phyloP scores from a whole-genome alignment of 2,888 invertebrate genomes.

The Rhagium mordax region DNA sequence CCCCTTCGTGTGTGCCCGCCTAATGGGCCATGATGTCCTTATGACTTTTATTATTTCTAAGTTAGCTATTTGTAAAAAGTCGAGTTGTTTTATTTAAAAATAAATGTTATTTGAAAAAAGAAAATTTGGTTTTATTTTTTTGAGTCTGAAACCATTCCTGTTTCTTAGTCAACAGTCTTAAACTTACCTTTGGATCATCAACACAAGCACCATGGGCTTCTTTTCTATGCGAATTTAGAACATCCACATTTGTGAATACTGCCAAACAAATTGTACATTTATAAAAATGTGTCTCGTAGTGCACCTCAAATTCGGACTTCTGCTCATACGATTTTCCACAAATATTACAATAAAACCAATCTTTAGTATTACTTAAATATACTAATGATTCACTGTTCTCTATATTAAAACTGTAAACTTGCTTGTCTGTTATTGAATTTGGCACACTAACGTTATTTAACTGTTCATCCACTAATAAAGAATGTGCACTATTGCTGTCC shows the following conservation, averaged over 20 bases:
- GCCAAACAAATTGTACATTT: slow-evolving; percentile 69
- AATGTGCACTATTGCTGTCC: slow-evolving; percentile 43
- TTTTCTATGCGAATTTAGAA: slow-evolving; percentile 66
- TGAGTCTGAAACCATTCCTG: no score
- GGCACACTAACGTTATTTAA: slow-evolving; percentile 32
- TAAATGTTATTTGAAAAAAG: no score
- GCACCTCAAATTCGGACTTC: slow-evolving; percentile 65
- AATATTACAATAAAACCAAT: slow-evolving; percentile 66
- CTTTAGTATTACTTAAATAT: slow-evolving; percentile 36
- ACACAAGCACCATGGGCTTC: slow-evolving; percentile 57
- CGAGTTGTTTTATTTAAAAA: no score
- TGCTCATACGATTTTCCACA: slow-evolving; percentile 67
- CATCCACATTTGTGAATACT: slow-evolving; percentile 70
- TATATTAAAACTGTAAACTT: slow-evolving; percentile 39
- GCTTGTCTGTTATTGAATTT: slow-evolving; percentile 38
- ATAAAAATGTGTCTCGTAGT: slow-evolving; percentile 68
- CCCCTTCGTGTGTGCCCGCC: no score
- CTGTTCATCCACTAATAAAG: slow-evolving; percentile 40
- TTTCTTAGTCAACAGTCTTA: not conserved
- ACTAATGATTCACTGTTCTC: slow-evolving; percentile 35
- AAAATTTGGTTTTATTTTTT: no score
- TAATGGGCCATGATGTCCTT: no score
- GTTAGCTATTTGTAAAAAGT: no score
- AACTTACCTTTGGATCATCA: slow-evolving; percentile 37
- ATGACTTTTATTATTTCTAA: no score